Conservation (phyloP, 2,113 vertebrate genomes). For the Mormyrus lacerda region DNA sequence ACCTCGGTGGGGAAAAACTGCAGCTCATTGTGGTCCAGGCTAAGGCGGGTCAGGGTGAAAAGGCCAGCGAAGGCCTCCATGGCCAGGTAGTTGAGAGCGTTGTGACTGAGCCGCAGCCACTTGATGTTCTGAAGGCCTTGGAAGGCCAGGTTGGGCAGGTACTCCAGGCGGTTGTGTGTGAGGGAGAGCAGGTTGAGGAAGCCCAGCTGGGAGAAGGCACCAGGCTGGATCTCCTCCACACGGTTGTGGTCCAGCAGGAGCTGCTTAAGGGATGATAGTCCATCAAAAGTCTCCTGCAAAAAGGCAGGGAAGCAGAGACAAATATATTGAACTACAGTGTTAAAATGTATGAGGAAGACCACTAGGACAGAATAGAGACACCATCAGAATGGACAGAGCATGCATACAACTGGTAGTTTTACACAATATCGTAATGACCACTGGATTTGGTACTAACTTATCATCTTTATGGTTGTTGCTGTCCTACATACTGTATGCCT, state of each 20-base stretch:
- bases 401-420: neutral
- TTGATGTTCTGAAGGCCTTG: conserved; percentile 79
- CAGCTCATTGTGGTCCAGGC: conserved; percentile 85
- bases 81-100: conserved; percentile 77
- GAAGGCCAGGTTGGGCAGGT: conserved; percentile 86
- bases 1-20: conserved; percentile 78
- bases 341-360: neutral
- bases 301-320: neutral
- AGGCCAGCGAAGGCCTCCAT: conserved; percentile 79
- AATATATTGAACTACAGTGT: neutral
- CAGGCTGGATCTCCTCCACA: conserved; percentile 82
- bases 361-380: neutral
- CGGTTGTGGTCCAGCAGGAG: conserved; percentile 72
- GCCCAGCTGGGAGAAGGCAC: conserved; percentile 78
- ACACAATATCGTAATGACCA: neutral
- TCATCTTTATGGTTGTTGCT: neutral
- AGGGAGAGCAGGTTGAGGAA: conserved; percentile 76
- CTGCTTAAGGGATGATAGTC: conserved; percentile 75
- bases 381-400: neutral
- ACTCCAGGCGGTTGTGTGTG: conserved; percentile 77
- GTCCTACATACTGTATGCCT: neutral
- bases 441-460: neutral
- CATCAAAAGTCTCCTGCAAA: conserved; percentile 75
- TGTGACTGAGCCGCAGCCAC: conserved; percentile 82
- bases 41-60: conserved; percentile 73